A percentile compares a stretch with the other conserved stretches of the same genome.
Conservation (phyloP, 2,797 vertebrate species). For the Falco novaeseelandiae region DNA sequence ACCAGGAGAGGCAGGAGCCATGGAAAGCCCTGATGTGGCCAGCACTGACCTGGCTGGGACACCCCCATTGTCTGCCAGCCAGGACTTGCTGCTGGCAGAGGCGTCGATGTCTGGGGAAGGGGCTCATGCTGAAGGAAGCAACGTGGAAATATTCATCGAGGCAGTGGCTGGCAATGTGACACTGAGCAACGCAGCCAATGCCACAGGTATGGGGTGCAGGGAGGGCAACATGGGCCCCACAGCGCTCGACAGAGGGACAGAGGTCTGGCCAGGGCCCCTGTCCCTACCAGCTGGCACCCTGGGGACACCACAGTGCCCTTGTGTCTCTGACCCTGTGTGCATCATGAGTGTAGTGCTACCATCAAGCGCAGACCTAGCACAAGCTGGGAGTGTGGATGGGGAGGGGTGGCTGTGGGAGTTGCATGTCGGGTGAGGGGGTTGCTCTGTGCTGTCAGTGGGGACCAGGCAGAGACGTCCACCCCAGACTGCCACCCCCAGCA, state of each 20-base stretch:
- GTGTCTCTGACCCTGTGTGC: neutral
- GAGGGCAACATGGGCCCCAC: neutral
- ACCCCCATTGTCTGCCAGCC: constrained; percentile 1
- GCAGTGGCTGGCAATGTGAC: constrained; percentile 69
- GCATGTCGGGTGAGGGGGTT: rapidly evolving
- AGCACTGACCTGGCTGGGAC: neutral
- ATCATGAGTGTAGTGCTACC: neutral
- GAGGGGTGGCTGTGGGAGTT: neutral
- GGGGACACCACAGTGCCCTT: neutral
- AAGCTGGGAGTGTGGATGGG: neutral
- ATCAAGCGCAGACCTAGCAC: neutral
- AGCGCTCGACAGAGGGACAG: neutral
- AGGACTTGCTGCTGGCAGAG: constrained; percentile 72
- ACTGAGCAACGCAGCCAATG: constrained; percentile 32
- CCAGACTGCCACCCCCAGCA: neutral
- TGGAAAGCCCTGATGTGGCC: neutral
- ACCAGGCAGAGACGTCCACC: neutral
- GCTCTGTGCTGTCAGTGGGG: neutral
- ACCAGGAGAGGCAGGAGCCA: neutral
- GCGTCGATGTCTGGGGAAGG: constrained; percentile 63
- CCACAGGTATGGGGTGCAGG: constrained; percentile 64
- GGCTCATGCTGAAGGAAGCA: constrained; percentile 17
- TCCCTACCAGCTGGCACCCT: neutral
- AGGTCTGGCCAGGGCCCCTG: neutral
- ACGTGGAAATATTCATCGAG: constrained; percentile 79